Evolutionary conservation across 2,113 vertebrate species (phyloP).

Genomic region (Cephalopholis sonnerati): DNA sequence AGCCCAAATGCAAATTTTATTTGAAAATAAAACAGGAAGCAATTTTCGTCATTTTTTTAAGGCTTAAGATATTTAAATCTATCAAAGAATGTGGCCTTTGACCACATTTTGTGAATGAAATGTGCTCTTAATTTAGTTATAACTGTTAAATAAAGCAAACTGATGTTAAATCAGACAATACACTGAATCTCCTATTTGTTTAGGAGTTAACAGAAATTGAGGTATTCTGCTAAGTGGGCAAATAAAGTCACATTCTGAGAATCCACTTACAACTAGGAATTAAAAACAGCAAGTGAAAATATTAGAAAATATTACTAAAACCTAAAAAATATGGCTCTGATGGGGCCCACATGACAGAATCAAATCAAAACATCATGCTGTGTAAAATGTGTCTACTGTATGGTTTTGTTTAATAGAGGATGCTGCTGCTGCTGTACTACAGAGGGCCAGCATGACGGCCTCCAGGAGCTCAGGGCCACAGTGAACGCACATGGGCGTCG

Average conservation of each 20-base stretch:
- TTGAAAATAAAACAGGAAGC: conserved; percentile 51
- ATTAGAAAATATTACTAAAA: conserved; percentile 31
- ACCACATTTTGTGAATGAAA: conserved; percentile 33
- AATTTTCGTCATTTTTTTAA: conserved; percentile 44
- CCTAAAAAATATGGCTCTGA: conserved; percentile 23
- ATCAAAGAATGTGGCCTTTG: conserved; percentile 37
- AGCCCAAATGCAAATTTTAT: conserved; percentile 57
- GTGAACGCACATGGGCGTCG: conserved; percentile 36
- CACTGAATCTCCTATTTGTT: conserved; percentile 19
- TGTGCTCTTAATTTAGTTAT: conserved; percentile 24
- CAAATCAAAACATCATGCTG: conserved; percentile 48
- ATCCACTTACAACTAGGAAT: conserved; percentile 7
- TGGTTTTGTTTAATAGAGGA: conserved; percentile 40
- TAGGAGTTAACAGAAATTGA: conserved; percentile 25
- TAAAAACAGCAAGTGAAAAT: conserved; percentile 30
- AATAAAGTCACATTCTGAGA: conserved; percentile 16
- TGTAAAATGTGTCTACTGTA: conserved; percentile 25
- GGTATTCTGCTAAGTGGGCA: conserved; percentile 31
- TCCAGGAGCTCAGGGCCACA: conserved; percentile 39
- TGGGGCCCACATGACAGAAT: conserved; percentile 36
- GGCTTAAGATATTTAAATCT: conserved; percentile 32
- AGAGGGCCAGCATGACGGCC: conserved; percentile 28
- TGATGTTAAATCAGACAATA: conserved; percentile 16
- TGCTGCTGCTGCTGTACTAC: conserved; percentile 21
- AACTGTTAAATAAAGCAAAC: conserved; percentile 29